phyloP scores from a whole-genome alignment of 1,140 invertebrate genomes.

The Trichogramma pretiosum region DNA sequence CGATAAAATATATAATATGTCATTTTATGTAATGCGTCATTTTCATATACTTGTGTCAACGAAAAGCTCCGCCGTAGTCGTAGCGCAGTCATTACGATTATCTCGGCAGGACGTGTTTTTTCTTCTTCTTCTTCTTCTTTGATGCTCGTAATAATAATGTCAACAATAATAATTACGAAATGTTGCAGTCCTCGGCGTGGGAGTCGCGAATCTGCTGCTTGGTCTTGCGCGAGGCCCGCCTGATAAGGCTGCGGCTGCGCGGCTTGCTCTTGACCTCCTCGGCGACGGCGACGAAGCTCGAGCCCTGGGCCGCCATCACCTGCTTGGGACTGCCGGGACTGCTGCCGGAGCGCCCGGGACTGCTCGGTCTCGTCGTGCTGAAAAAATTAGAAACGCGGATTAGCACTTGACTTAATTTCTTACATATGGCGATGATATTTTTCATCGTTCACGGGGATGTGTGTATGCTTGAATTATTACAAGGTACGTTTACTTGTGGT shows the following conservation, averaged over 20 bases:
- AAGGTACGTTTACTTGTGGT: no score
- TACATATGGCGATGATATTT: no score
- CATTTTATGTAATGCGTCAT: not conserved
- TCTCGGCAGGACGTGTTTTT: no score
- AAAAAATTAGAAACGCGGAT: not conserved
- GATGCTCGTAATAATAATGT: no score
- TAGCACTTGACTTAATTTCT: not conserved
- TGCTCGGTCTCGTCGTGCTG: slow-evolving; percentile 27
- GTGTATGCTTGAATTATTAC: no score
- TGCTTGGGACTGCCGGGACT: slow-evolving; percentile 37
- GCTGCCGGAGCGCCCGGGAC: slow-evolving; percentile 29
- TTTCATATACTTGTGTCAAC: not conserved
- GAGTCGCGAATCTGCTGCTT: slow-evolving; percentile 69
- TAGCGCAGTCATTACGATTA: not conserved
- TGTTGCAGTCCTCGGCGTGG: slow-evolving; percentile 60
- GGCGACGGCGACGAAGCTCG: slow-evolving; percentile 35
- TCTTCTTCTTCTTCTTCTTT: no score
- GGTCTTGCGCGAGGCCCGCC: slow-evolving; percentile 67
- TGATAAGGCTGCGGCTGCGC: slow-evolving; percentile 65
- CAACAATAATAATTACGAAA: slow-evolving; percentile 49
- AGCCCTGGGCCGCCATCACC: slow-evolving; percentile 37
- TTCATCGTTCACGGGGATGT: no score
- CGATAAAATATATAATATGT: not conserved
- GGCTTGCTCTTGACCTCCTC: slow-evolving; percentile 51
- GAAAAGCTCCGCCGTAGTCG: not conserved